A percentile compares a stretch with the other conserved stretches of the same genome.
These are phyloP conservation scores for Trachurus trachurus DNA, from an alignment of 2,797 vertebrate species.

Conservation along the genomic window DNA sequence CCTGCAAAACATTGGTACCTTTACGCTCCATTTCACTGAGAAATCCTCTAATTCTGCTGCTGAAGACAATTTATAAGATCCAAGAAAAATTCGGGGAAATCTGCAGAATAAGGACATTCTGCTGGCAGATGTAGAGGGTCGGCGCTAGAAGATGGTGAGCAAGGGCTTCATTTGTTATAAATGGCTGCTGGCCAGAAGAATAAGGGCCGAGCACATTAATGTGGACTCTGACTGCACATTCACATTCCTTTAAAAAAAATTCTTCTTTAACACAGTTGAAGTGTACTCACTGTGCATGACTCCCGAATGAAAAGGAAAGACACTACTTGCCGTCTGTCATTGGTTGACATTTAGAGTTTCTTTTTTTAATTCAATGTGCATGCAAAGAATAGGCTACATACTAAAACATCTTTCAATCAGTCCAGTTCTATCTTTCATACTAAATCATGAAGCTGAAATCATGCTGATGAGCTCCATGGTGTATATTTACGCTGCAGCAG, in stretches of 20 bases:
- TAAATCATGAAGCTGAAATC: constrained; percentile 8
- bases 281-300: background rate
- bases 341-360: background rate
- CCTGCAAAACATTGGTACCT: constrained; percentile 14
- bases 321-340: background rate
- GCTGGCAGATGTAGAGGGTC: constrained; percentile 40
- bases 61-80: constrained; percentile 39
- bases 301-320: background rate
- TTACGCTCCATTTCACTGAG: constrained; percentile 40
- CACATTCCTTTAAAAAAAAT: constrained; percentile 25
- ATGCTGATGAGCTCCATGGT: background rate
- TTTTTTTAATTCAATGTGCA: background rate
- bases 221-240: constrained; percentile 44
- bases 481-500: constrained; percentile 19
- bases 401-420: background rate
- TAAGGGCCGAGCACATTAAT: constrained; percentile 31
- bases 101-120: constrained; percentile 57
- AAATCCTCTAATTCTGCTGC: constrained; percentile 44
- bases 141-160: constrained; percentile 35
- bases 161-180: constrained; percentile 60
- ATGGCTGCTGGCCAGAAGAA: constrained; percentile 52
- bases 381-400: background rate
- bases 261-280: constrained; percentile 17
- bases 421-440: background rate
- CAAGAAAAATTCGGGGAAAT: constrained; percentile 43